These are phyloP conservation scores for Drymonia ruficornis DNA, from an alignment of 2,888 invertebrate genomes.

Conservation along the genomic window DNA sequence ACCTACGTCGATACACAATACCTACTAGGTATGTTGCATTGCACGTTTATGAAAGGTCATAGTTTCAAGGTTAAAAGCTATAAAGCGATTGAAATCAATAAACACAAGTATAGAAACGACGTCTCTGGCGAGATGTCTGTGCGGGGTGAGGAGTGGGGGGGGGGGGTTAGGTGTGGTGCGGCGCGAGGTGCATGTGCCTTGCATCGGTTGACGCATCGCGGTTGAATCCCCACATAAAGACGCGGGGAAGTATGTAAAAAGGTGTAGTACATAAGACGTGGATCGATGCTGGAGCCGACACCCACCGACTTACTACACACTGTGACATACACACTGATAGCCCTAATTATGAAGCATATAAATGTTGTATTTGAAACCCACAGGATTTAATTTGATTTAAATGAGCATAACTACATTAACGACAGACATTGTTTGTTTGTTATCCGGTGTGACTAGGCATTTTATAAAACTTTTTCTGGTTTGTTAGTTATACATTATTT, in stretches of 20 bases:
- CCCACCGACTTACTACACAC: slow-evolving; percentile 48
- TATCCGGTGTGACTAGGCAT: no score
- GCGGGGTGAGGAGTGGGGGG: slow-evolving; percentile 39
- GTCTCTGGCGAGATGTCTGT: slow-evolving; percentile 46
- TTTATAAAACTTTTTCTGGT: no score
- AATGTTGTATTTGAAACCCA: slow-evolving; percentile 19
- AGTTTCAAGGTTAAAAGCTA: slow-evolving; percentile 58
- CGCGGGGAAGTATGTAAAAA: slow-evolving; percentile 77
- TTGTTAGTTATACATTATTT: no score
- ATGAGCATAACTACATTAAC: not conserved
- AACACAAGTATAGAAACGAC: slow-evolving; percentile 41
- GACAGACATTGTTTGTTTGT: no score
- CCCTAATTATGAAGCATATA: slow-evolving; percentile 29
- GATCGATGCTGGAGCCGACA: slow-evolving; percentile 77
- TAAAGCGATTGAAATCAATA: slow-evolving; percentile 56
- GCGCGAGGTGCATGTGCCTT: slow-evolving; percentile 68
- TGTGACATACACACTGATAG: slow-evolving; percentile 20
- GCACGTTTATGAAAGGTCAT: slow-evolving; percentile 49
- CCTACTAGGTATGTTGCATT: slow-evolving; percentile 37
- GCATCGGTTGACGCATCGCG: slow-evolving; percentile 82
- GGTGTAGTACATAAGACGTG: slow-evolving; percentile 74
- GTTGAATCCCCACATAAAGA: slow-evolving; percentile 79
- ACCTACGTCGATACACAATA: slow-evolving; percentile 20
- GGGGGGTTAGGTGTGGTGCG: slow-evolving; percentile 34
- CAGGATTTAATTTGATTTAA: slow-evolving; percentile 7